Conservation (phyloP, 2,888 invertebrate genomes). For the Pandemis corylana region DNA sequence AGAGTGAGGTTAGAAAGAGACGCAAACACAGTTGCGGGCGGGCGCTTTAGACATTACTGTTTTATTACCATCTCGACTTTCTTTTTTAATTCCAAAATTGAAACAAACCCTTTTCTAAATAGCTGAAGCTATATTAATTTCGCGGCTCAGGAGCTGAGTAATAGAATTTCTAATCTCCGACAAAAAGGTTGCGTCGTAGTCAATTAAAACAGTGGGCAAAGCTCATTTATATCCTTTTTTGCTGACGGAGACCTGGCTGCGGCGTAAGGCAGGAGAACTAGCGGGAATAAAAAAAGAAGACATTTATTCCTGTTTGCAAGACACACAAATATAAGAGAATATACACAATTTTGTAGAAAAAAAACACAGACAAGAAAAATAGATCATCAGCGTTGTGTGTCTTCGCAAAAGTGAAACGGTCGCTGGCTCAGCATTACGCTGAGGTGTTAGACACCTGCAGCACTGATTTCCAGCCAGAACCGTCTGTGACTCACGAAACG, state of each 20-base stretch:
- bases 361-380: no score
- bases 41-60: background rate
- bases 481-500: no score
- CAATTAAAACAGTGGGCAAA: constrained; percentile 37
- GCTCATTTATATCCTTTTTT: constrained; percentile 40
- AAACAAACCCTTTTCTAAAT: constrained; percentile 22
- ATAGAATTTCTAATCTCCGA: constrained; percentile 36
- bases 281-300: background rate
- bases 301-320: no score
- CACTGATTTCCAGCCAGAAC: no score
- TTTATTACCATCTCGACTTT: background rate
- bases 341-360: no score
- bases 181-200: constrained; percentile 38
- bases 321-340: no score
- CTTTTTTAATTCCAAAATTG: background rate
- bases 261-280: background rate
- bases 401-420: no score
- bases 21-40: no score
- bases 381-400: no score
- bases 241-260: constrained; percentile 26
- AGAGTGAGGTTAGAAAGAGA: no score
- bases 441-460: no score
- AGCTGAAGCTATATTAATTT: constrained; percentile 31
- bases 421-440: no score
- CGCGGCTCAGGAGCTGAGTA: constrained; percentile 31